Evolutionary conservation across 2,888 invertebrate genomes (phyloP).

Genomic region (Drosophila meridionalis): DNA sequence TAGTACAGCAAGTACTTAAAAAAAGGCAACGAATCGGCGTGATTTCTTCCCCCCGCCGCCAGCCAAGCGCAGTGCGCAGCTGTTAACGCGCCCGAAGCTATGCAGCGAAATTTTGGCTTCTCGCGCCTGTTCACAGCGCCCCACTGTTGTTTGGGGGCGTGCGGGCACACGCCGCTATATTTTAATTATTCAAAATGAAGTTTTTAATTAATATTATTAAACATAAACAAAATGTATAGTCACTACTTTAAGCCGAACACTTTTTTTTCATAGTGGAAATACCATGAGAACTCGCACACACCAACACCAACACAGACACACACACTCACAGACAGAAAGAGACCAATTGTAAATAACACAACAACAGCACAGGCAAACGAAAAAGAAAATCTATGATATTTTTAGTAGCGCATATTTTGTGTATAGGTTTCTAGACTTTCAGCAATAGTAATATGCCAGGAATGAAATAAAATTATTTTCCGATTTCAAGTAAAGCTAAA

Average conservation of each 20-base stretch:
- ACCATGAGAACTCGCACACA: constrained; percentile 63
- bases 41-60: background rate
- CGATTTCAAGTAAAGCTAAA: constrained; percentile 24
- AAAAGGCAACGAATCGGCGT: constrained; percentile 62
- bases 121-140: constrained; percentile 48
- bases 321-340: constrained; percentile 48
- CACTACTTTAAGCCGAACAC: constrained; percentile 85
- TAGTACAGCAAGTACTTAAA: constrained; percentile 63
- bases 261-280: constrained; percentile 65
- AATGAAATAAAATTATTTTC: constrained; percentile 79
- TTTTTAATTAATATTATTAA: constrained; percentile 76
- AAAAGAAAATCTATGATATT: constrained; percentile 53
- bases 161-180: constrained; percentile 43
- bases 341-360: constrained; percentile 72
- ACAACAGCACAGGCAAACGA: constrained; percentile 19
- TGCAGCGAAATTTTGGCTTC: constrained; percentile 71
- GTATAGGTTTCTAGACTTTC: constrained; percentile 59
- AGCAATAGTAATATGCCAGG: constrained; percentile 63
- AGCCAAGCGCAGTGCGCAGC: constrained; percentile 25
- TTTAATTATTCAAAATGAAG: constrained; percentile 71
- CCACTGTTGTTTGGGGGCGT: constrained; percentile 16
- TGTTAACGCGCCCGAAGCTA: constrained; percentile 58
- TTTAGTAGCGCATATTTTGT: constrained; percentile 68
- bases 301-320: constrained; percentile 8
- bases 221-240: constrained; percentile 85